These are phyloP conservation scores for Anniella stebbinsi DNA, from an alignment of 2,797 vertebrate species.

Conservation along the genomic window DNA sequence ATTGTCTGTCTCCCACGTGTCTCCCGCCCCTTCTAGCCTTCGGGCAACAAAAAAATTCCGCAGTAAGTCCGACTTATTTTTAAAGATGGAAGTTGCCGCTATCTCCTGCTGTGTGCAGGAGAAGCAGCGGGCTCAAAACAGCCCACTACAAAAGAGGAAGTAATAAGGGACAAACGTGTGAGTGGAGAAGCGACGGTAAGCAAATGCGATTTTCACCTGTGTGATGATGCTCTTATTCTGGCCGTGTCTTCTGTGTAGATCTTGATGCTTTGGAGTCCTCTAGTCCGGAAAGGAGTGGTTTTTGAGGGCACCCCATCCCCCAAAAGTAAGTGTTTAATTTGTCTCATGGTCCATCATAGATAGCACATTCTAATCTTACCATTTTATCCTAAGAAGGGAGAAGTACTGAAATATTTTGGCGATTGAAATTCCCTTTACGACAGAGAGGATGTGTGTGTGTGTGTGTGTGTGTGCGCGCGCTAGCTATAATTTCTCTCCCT, in stretches of 20 bases:
- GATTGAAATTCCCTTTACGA: conserved; percentile 1
- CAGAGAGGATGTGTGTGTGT: background rate
- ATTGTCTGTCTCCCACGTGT: no score
- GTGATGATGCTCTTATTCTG: conserved; percentile 10
- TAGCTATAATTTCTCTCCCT: background rate
- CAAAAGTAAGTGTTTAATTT: background rate
- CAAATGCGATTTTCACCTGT: no score
- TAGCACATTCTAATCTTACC: background rate
- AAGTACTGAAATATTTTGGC: background rate
- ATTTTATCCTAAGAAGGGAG: background rate
- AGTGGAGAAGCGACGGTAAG: no score
- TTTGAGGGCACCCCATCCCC: background rate
- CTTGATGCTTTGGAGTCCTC: background rate
- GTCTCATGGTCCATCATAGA: background rate
- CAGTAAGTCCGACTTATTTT: no score
- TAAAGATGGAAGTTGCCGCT: no score
- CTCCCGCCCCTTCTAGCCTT: no score
- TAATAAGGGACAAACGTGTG: no score
- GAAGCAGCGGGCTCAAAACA: no score
- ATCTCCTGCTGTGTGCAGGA: no score
- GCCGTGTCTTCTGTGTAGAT: background rate
- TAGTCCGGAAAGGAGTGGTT: background rate
- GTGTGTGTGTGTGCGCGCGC: accelerated
- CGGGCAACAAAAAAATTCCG: no score
- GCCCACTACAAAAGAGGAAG: no score